Evolutionary conservation across 2,888 invertebrate genomes (phyloP), one percentile per base, ranked within the genome.

Genomic region (Prosapia bicincta): DNA sequence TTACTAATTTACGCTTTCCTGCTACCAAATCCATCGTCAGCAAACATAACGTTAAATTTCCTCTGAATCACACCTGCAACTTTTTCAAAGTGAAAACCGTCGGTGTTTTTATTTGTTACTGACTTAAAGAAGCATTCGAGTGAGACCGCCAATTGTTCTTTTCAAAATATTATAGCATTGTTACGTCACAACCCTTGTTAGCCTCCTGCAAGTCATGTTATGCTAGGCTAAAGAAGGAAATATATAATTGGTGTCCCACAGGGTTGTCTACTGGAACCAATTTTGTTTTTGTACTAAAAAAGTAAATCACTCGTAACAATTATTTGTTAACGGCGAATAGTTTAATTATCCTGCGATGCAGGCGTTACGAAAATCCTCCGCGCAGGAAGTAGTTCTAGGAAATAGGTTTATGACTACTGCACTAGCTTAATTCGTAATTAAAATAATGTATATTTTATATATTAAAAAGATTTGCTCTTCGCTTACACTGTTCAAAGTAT

Each of bases 211-310:
- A 54, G 54, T 54, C 54, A 54, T 54, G 54, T 20, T 54, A 20
- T 54, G 54, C 54, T 20, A 54, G 54, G 54, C 54, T 54, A 54
- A 54, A 54, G 54, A 54, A 54, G 54, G 54, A 54, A 54, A 54
- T 20, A 9, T 54, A 54, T 54, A 54, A 54, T 54, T 54, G 54
- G 54, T 54, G 54, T 54, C 54, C 54, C 54, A 54, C 54, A 54
- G 54, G 54, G 54, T 54, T 54, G 54, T 54, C 54, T 54, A 54
- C 54, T 54, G 54, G 54, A 54, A 54, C 54, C 54, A 54, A 54
- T 54, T 54, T 54, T 54, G 54, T 54, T 54, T 54, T 54, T 54
- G 54, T 54, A 5, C 2, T 54, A 20, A 5, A 54, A 54, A 20
- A 54, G 20, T 54, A 54, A 20, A 10, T 54, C 2, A 54, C 3